phyloP scores from a whole-genome alignment of 2,113 vertebrate species.

The Axis porcinus region DNA sequence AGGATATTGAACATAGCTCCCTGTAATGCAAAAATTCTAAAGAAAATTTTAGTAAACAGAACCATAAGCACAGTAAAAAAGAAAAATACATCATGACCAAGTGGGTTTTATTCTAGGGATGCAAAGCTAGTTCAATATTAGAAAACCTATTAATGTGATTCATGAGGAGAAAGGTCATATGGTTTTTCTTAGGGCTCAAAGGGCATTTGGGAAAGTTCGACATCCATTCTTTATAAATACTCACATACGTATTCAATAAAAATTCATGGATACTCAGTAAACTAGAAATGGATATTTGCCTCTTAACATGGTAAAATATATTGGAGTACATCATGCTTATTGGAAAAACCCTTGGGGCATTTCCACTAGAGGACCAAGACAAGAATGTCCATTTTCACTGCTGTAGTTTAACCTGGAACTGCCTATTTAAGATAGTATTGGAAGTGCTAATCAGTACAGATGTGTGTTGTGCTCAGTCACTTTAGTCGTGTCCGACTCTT shows the following conservation, averaged over 20 bases:
- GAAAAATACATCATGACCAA: neutral
- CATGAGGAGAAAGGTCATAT: neutral
- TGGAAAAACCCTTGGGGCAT: neutral
- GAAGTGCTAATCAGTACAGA: neutral
- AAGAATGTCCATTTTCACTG: neutral
- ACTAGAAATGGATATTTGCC: neutral
- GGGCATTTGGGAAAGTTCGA: neutral
- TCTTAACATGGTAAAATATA: neutral
- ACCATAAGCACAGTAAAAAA: neutral
- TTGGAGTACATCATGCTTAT: neutral
- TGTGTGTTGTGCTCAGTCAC: too few relatives aligned
- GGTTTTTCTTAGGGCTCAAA: neutral
- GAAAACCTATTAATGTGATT: neutral
- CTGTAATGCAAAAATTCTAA: neutral
- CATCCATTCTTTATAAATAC: neutral
- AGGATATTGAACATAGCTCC: neutral
- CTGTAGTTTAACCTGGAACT: neutral
- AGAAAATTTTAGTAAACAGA: neutral
- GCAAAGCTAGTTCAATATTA: neutral
- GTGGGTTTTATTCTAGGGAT: neutral
- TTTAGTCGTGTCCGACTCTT: too few relatives aligned
- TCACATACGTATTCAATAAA: neutral
- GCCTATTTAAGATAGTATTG: neutral
- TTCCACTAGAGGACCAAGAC: neutral
- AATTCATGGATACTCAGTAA: neutral